Conservation (phyloP, 2,113 vertebrate genomes). For the Anguilla rostrata region DNA sequence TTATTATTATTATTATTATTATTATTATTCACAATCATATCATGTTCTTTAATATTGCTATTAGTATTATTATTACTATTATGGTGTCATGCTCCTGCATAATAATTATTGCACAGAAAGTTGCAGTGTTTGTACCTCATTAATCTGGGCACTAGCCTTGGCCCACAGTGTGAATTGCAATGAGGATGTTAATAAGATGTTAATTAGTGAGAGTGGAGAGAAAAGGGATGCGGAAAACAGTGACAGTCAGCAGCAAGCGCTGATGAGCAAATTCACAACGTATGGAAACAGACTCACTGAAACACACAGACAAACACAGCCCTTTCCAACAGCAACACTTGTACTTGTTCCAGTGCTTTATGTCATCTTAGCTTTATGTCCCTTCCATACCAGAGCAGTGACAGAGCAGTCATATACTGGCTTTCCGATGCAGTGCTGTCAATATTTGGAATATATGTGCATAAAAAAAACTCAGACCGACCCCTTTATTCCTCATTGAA, state of each 20-base stretch:
- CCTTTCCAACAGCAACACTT: neutral
- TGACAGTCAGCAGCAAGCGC: constrained; percentile 25
- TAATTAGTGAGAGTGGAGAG: constrained; percentile 57
- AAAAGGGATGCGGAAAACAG: constrained; percentile 26
- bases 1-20: neutral
- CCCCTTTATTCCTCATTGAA: neutral
- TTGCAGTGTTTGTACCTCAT: neutral
- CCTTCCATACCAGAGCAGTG: neutral
- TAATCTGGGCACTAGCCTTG: constrained; percentile 38
- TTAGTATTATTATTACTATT: neutral
- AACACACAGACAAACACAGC: constrained; percentile 35
- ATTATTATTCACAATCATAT: neutral
- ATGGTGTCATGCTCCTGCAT: neutral
- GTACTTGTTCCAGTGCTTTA: neutral
- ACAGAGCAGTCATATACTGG: neutral
- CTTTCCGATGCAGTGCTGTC: neutral
- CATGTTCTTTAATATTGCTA: neutral
- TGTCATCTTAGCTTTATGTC: neutral
- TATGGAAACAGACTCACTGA: constrained; percentile 5
- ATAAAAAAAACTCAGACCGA: neutral
- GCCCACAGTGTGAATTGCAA: constrained; percentile 46
- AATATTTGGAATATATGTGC: neutral
- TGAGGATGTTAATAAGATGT: constrained; percentile 43
- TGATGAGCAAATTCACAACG: constrained; percentile 35
- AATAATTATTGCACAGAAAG: neutral